phyloP scores from a whole-genome alignment of 2,888 invertebrate genomes.

The Cryptus viduatorius region DNA sequence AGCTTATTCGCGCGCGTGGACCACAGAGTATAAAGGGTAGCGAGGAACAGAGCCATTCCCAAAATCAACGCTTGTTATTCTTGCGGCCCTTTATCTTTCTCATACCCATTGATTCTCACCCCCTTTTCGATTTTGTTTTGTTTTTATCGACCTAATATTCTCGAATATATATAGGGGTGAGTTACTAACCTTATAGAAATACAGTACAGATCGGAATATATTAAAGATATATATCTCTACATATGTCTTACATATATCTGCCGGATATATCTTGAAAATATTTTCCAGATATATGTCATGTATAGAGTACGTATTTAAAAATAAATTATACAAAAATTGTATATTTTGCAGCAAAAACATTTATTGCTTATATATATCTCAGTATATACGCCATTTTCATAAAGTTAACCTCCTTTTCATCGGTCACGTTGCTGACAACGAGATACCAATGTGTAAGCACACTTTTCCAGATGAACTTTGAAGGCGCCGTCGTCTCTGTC shows the following conservation, averaged over 20 bases:
- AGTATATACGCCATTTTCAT: too few species aligned
- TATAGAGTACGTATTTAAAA: too few species aligned
- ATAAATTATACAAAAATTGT: not conserved
- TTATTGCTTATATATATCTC: too few species aligned
- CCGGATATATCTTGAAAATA: too few species aligned
- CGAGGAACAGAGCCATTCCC: not conserved
- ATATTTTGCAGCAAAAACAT: not conserved
- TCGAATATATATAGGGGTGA: not conserved
- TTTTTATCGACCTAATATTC: conserved; percentile 14
- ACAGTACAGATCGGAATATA: too few species aligned
- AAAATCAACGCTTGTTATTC: not conserved
- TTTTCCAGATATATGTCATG: too few species aligned
- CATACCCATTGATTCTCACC: conserved; percentile 9
- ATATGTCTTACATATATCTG: too few species aligned
- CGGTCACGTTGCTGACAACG: conserved; percentile 48
- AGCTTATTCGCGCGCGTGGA: conserved; percentile 6
- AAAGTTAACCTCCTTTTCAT: conserved; percentile 1
- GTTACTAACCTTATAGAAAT: not conserved
- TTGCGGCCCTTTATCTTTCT: conserved; percentile 24
- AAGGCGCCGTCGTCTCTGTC: conserved; percentile 12
- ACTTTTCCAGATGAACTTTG: conserved; percentile 32
- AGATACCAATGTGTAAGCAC: conserved; percentile 28
- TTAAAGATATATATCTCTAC: too few species aligned
- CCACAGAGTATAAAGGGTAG: not conserved
- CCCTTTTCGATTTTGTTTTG: conserved; percentile 16